Base-by-base conservation (phyloP, 2,888 invertebrate genomes). In the Polydrusus tereticollis region DNA sequence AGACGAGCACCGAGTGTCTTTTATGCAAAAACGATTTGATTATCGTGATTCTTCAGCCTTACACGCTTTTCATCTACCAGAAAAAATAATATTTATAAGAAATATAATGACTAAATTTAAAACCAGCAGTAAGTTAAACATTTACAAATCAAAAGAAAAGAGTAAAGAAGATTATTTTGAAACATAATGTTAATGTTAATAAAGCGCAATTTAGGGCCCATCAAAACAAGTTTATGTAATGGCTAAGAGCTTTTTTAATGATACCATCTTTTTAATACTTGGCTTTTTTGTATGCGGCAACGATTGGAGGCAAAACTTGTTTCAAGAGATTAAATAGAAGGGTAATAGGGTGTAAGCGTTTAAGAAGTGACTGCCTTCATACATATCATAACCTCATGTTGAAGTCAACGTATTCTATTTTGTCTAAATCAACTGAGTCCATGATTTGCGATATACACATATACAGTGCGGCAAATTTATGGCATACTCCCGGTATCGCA, bases 81-180 rank as follows among this genome's bases (percentile, higher is more conserved):
- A 55, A 16, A 52, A 29, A 52, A 47, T 21, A 21, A n/a, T 7
- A 45, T 29, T 16, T 16, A 29, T 3, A 29, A 29, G 18, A 7
- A 55, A 16, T 29, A 55, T 55, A 55, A 55, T 55, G 29, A 55
- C 52, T 55, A 55, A 55, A 55, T 55, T 55, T 29, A 55, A 29
- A 29, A 55, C 2, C 20, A 47, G 47, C n/a, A n/a, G 8, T 20
- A 20, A 38, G 58, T 16, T 58, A 58, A 58, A 36, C 21, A 18
- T 58, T 59, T 10, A 59, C 12, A 41, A n/a, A 1, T 59, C 18
- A 58, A 36, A 38, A 14, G 1, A 21, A 58, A 55, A 33, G 21
- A 47, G 3, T 16, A 16, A n/a, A 18, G 20, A 38, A 38, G 14
- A 58, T 58, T 38, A 21, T 36, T 12, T 12, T 38, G 18, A 12